Percentiles rank a stretch among this genome's conserved stretches.
phyloP scores from a whole-genome alignment of 2,113 vertebrate species.

The Colinus virginianus region DNA sequence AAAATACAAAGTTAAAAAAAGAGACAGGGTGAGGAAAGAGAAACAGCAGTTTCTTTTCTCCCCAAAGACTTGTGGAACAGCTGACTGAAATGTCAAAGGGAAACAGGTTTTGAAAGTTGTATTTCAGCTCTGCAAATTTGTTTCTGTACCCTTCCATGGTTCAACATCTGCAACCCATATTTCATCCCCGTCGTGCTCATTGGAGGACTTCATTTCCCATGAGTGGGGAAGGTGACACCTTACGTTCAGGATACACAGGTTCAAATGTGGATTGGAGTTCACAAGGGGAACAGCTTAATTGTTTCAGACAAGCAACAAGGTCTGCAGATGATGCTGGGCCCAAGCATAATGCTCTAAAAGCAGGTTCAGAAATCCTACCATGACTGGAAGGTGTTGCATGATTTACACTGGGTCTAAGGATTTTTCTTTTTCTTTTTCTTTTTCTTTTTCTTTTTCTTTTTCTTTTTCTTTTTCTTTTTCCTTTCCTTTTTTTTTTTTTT shows the following conservation, averaged over 20 bases:
- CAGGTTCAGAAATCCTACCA: background rate
- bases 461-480: background rate
- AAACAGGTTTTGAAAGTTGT: conserved; percentile 61
- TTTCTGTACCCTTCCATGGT: conserved; percentile 54
- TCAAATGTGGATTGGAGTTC: conserved; percentile 38
- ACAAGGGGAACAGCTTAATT: background rate
- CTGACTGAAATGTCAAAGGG: conserved; percentile 70
- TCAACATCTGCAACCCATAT: conserved; percentile 68
- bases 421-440: background rate
- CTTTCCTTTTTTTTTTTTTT: background rate
- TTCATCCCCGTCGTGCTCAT: background rate
- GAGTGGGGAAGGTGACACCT: conserved; percentile 55
- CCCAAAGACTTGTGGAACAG: conserved; percentile 59
- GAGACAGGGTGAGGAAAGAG: background rate
- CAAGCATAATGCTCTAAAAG: background rate
- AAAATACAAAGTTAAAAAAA: conserved; percentile 30
- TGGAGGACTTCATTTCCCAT: conserved; percentile 48
- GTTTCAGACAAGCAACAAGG: conserved; percentile 8
- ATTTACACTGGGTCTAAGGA: background rate
- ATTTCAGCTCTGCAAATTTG: conserved; percentile 19
- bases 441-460: background rate
- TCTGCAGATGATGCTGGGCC: background rate
- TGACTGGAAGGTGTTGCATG: background rate
- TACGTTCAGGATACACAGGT: background rate
- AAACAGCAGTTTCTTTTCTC: conserved; percentile 4